These are phyloP conservation scores for Mustela nigripes DNA, from an alignment of 2,113 vertebrate species.

Conservation along the genomic window DNA sequence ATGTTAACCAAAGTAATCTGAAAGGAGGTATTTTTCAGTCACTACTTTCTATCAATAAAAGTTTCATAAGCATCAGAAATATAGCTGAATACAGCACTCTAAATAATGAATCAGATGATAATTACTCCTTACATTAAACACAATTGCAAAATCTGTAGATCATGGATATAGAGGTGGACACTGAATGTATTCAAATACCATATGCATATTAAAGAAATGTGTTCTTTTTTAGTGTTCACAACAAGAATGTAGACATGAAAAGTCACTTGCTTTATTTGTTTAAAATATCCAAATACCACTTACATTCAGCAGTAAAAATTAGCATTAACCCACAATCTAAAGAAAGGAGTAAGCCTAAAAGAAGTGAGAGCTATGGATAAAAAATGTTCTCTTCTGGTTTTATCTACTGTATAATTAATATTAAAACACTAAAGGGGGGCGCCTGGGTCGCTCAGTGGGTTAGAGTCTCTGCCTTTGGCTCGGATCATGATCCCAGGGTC, in stretches of 20 bases:
- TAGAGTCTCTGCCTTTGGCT: too few species aligned
- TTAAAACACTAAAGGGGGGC: not conserved
- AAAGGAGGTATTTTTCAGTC: not conserved
- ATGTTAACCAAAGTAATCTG: not conserved
- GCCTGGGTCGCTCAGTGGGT: too few species aligned
- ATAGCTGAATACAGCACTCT: not conserved
- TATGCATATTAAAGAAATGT: not conserved
- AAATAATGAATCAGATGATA: constrained; percentile 10
- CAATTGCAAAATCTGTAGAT: not conserved
- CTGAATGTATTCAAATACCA: not conserved
- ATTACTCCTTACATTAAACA: not conserved
- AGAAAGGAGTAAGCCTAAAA: not conserved
- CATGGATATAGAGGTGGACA: not conserved
- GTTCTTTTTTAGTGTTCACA: not conserved
- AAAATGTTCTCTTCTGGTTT: not conserved
- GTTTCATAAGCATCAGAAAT: not conserved
- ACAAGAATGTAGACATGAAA: not conserved
- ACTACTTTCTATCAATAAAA: not conserved
- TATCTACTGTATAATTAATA: not conserved
- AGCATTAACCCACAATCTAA: not conserved
- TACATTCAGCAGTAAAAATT: not conserved
- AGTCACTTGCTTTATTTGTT: constrained; percentile 23
- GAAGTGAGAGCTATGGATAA: not conserved
- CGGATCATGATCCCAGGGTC: too few species aligned
- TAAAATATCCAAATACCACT: constrained; percentile 10